Evolutionary conservation across 2,113 vertebrate species (phyloP), one percentile per base, ranked within the genome.

Genomic region (Urocitellus parryii): DNA sequence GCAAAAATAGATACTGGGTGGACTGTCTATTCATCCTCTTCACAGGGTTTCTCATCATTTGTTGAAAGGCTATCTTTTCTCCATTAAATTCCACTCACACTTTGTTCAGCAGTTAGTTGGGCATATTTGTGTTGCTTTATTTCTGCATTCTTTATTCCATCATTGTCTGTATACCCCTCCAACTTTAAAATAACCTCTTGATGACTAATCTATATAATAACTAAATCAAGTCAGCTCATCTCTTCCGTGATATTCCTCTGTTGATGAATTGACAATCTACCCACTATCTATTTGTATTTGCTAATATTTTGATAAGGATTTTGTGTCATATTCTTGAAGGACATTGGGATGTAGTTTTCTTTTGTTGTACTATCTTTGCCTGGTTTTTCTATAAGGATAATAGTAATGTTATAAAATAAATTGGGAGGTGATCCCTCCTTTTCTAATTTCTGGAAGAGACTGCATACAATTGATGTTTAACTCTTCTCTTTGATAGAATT

Each of bases 251-350:
- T 72, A 53, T 63, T 76, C 48, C 72, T 42, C 42, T 63, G 2
- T 51, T 51, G 48, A 51, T 51, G 12, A 13, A 3, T 51, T 13
- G 48, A 51, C 48, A 51, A 13, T 51, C 48, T 51, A 51, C 48
- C 48, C 12, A 51, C 1, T 11, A 51, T 13, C 48, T 51, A 51
- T 13, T 51, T 51, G 48, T 51, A 51, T 17, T 84, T 22, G 29
- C 68, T 88, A 77, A 91, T 82, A 76, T 63, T 90, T 81, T 87
- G 11, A 63, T n/a, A 70, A 93, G 70, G 20, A 80, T 91, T 96
- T 25, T 68, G 5, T 81, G 12, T 56, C 67, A 76, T 37, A 85
- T 32, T 72, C 58, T 58, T n/a, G 9, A 95, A 79, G 63, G 10
- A 61, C 4, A 58, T 7, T 88, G 8, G 22, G 68, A 63, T 91